Evolutionary conservation across 2,888 invertebrate genomes (phyloP).

Genomic region (Drosophila nr. perissopoda): DNA sequence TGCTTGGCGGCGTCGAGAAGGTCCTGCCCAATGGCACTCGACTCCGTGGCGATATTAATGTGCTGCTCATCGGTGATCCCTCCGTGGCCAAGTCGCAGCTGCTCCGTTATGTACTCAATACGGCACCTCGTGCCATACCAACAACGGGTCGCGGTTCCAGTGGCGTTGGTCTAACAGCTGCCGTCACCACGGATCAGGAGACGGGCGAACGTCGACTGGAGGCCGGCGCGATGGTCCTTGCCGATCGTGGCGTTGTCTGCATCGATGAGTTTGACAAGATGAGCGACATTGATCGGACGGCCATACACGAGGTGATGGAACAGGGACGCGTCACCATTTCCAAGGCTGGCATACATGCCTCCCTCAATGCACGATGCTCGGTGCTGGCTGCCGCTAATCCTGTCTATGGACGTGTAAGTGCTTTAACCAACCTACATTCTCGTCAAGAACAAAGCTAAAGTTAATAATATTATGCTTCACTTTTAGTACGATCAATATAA

Average conservation of each 20-base stretch:
- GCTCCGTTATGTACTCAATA: constrained; percentile 95
- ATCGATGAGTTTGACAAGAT: constrained; percentile 99
- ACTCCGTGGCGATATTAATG: constrained; percentile 94
- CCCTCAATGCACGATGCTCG: constrained; percentile 98
- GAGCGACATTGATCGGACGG: constrained; percentile 99
- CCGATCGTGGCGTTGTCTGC: constrained; percentile 98
- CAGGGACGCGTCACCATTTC: constrained; percentile 98
- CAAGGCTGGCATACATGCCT: constrained; percentile 99
- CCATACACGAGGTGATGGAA: constrained; percentile 99
- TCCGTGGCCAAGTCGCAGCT: constrained; percentile 99
- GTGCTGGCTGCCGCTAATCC: constrained; percentile 99
- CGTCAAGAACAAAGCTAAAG: background rate
- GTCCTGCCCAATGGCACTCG: constrained; percentile 95
- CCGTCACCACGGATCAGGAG: constrained; percentile 98
- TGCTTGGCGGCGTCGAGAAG: constrained; percentile 98
- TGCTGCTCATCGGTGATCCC: constrained; percentile 98
- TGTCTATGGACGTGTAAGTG: constrained; percentile 94
- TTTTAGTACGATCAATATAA: constrained; percentile 98
- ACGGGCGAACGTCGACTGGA: constrained; percentile 95
- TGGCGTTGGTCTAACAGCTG: constrained; percentile 99
- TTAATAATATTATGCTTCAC: background rate
- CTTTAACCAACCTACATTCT: background rate
- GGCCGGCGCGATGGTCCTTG: constrained; percentile 99
- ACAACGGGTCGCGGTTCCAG: constrained; percentile 99
- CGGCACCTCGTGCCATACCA: constrained; percentile 97